phyloP scores from a whole-genome alignment of 2,113 vertebrate species.

The Globicephala melas region DNA sequence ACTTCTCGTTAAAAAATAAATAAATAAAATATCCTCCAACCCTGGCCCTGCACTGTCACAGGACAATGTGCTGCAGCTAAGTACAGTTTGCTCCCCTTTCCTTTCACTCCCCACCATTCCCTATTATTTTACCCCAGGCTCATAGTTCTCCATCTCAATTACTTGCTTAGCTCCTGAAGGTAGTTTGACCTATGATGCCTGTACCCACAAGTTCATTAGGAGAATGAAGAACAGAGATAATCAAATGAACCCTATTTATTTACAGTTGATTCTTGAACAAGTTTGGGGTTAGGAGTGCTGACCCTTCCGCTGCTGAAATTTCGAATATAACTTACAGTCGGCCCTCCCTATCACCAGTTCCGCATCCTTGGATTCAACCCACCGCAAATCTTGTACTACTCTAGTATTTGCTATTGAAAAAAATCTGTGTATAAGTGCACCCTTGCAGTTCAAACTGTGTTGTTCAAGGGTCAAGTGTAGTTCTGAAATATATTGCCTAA shows the following conservation, averaged over 20 bases:
- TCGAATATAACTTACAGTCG: not conserved
- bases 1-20: not conserved
- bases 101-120: not conserved
- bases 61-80: not conserved
- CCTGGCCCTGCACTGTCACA: not conserved
- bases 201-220: not conserved
- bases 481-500: not conserved
- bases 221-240: not conserved
- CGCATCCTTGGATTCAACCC: not conserved
- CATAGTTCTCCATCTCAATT: not conserved
- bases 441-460: not conserved
- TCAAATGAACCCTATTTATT: conserved; percentile 7
- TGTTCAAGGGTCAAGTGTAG: not conserved
- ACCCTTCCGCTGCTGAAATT: not conserved
- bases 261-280: not conserved
- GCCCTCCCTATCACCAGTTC: not conserved
- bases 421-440: not conserved
- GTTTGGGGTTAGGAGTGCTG: not conserved
- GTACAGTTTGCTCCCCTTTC: not conserved
- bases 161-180: not conserved
- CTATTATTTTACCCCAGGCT: not conserved
- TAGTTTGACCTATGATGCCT: not conserved
- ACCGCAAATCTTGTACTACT: not conserved
- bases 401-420: not conserved
- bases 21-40: not conserved